Conservation (phyloP, 2,888 invertebrate genomes). For the Stenichneumon culpator region DNA sequence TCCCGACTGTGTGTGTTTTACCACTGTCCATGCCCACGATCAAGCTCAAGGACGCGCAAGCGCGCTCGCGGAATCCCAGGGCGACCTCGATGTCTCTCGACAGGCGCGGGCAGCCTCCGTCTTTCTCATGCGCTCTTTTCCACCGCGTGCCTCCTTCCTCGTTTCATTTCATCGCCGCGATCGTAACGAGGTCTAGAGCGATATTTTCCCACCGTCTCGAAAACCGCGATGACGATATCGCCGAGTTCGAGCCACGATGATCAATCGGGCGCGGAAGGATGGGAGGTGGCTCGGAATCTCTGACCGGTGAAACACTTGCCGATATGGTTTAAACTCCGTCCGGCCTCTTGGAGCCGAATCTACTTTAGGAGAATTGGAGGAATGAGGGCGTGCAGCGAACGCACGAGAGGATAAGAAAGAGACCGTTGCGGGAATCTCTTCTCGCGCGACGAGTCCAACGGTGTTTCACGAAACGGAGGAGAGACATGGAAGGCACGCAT, state of each 20-base stretch:
- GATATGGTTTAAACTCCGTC: not conserved
- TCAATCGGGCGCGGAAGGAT: not conserved
- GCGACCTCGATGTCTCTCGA: slow-evolving; percentile 65
- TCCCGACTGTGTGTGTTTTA: slow-evolving; percentile 40
- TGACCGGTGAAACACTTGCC: not conserved
- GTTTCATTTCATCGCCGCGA: not conserved
- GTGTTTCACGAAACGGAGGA: slow-evolving; percentile 45
- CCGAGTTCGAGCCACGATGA: not conserved
- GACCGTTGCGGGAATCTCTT: slow-evolving; percentile 27
- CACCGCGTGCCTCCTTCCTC: not conserved
- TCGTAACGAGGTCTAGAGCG: slow-evolving; percentile 3
- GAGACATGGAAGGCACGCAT: slow-evolving; percentile 36
- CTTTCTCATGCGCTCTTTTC: slow-evolving; percentile 41
- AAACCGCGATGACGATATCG: slow-evolving; percentile 7
- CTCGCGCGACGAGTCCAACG: slow-evolving; percentile 45
- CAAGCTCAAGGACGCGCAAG: slow-evolving; percentile 78
- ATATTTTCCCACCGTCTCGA: slow-evolving; percentile 27
- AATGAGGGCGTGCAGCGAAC: slow-evolving; percentile 59
- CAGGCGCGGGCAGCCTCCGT: slow-evolving; percentile 46
- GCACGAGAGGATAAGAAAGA: slow-evolving; percentile 30
- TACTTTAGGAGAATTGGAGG: slow-evolving; percentile 17
- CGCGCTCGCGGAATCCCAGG: slow-evolving; percentile 64
- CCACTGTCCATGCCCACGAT: slow-evolving; percentile 70
- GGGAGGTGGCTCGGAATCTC: not conserved
- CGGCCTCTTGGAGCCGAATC: slow-evolving; percentile 6